Conservation (phyloP, 2,797 vertebrate genomes). For the Lateolabrax maculatus region DNA sequence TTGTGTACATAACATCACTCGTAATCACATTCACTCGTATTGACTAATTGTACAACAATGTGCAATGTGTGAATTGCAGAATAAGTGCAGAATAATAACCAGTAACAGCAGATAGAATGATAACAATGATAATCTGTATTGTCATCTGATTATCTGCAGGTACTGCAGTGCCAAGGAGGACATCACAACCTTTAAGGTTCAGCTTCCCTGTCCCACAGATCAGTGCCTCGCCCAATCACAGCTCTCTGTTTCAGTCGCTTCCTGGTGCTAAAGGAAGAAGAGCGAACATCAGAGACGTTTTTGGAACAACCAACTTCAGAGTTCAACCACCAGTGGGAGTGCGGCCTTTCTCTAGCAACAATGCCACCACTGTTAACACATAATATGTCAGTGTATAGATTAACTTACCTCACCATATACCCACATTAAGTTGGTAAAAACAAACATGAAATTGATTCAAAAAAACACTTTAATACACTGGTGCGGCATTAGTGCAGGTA, state of each 20-base stretch:
- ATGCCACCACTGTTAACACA: not conserved
- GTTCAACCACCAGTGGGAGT: conserved; percentile 30
- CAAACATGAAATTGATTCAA: not conserved
- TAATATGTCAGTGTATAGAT: not conserved
- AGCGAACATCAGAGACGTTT: conserved; percentile 67
- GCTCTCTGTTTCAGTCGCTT: conserved; percentile 78
- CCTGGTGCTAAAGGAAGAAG: conserved; percentile 57
- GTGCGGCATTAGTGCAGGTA: conserved; percentile 32
- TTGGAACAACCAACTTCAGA: conserved; percentile 53
- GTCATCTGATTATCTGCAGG: conserved; percentile 79
- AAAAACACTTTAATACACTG: conserved; percentile 61
- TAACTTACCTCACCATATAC: not conserved
- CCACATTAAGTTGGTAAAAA: not conserved
- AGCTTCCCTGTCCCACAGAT: conserved; percentile 17
- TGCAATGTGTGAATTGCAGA: too few species aligned
- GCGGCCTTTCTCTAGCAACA: conserved; percentile 3
- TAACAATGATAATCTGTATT: too few species aligned
- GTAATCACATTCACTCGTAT: not conserved
- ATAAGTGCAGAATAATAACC: too few species aligned
- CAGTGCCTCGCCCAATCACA: conserved; percentile 63
- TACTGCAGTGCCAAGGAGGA: conserved; percentile 5
- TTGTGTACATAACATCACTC: not conserved
- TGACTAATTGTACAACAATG: not conserved
- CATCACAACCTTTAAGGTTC: conserved; percentile 23
- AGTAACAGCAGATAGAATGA: too few species aligned